Conservation (phyloP, 2,113 vertebrate species). For the Embiotoca jacksoni region DNA sequence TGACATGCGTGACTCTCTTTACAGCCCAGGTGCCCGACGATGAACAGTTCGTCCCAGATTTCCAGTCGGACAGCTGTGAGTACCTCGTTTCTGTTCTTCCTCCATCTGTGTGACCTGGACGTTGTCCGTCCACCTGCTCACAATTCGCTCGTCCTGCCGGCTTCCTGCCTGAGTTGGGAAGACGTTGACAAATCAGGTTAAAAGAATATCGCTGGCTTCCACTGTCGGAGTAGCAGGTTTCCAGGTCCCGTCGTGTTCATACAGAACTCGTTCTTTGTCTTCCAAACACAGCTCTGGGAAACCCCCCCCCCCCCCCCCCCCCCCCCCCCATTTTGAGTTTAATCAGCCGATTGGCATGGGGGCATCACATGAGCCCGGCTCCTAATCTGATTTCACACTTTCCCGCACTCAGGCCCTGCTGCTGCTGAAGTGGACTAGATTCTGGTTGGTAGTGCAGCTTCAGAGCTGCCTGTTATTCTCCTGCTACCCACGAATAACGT, state of each 20-base stretch:
- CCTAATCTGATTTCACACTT: slow-evolving; percentile 86
- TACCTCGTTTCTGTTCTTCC: slow-evolving; percentile 61
- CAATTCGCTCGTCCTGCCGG: too few species aligned
- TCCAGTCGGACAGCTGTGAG: slow-evolving; percentile 98
- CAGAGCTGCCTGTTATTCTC: too few species aligned
- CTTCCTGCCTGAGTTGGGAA: too few species aligned
- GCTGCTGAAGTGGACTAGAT: slow-evolving; percentile 58
- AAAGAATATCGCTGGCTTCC: too few species aligned
- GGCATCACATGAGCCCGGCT: slow-evolving; percentile 82
- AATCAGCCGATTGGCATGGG: slow-evolving; percentile 80
- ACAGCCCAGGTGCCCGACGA: slow-evolving; percentile 97
- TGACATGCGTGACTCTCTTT: not conserved
- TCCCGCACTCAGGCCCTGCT: slow-evolving; percentile 72
- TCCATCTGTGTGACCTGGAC: too few species aligned
- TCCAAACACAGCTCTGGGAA: slow-evolving; percentile 22
- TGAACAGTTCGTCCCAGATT: slow-evolving; percentile 98
- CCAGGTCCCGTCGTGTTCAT: too few species aligned
- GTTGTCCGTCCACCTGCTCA: too few species aligned
- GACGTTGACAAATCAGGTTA: too few species aligned
- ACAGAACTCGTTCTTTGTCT: slow-evolving; percentile 9
- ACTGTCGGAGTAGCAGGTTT: too few species aligned
- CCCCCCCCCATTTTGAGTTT: slow-evolving; percentile 73
- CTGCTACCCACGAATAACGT: too few species aligned
- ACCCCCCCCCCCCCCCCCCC: slow-evolving; percentile 14
- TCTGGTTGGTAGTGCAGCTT: slow-evolving; percentile 54